These are phyloP conservation scores for Bombyx huttoni DNA, from an alignment of 2,888 invertebrate species.

Conservation along the genomic window DNA sequence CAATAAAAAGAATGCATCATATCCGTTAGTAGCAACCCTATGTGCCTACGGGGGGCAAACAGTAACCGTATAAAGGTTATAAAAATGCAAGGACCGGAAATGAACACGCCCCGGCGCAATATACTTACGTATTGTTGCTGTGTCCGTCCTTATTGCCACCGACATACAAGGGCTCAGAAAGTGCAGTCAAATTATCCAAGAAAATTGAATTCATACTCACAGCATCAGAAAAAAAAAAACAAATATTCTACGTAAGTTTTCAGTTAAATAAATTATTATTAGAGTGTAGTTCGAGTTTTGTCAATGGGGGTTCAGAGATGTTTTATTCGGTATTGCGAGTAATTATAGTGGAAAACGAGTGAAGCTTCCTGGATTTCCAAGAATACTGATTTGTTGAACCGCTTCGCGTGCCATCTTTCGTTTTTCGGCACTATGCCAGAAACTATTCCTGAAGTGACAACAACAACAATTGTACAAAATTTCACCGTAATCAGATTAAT, in stretches of 20 bases:
- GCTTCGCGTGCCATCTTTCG: no score
- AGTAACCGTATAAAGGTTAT: constrained; percentile 42
- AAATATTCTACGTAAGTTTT: neutral
- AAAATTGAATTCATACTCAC: constrained; percentile 15
- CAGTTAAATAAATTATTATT: neutral
- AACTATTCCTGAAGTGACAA: no score
- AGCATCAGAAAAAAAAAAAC: constrained; percentile 8
- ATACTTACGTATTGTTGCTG: constrained; percentile 6
- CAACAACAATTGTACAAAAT: no score
- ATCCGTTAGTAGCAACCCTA: constrained; percentile 22
- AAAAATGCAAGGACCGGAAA: constrained; percentile 62
- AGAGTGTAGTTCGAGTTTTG: no score
- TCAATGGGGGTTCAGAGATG: no score
- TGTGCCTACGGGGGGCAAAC: constrained; percentile 24
- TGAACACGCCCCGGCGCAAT: constrained; percentile 41
- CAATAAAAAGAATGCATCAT: neutral
- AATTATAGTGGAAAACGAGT: no score
- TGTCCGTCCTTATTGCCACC: neutral
- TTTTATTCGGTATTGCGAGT: no score
- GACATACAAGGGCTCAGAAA: neutral
- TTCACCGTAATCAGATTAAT: no score
- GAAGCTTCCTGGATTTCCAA: no score
- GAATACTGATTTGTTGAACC: no score
- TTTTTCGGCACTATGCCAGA: no score
- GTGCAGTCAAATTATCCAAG: constrained; percentile 11